Base-by-base conservation (phyloP, 2,888 invertebrate genomes). In the Eubasilissa splendida region DNA sequence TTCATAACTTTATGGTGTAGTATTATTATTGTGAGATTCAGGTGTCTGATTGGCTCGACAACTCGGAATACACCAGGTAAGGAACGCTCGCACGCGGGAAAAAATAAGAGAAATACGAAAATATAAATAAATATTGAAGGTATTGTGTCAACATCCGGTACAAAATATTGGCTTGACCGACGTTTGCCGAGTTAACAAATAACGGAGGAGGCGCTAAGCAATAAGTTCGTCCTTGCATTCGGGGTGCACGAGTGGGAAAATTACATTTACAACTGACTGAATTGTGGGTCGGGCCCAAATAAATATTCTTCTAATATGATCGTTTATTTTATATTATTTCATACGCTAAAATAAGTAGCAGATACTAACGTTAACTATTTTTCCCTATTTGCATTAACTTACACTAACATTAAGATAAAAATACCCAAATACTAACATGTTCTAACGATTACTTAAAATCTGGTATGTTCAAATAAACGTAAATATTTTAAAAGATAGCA, bases 111-210 rank as follows among this genome's bases (percentile, higher is more conserved):
- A 74, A 74, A 59, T 74, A 71, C 12, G 71, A 11, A 54, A 71
- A 56, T 14, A 68, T 56, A 77, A 77, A 68, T 68, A 77, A 56
- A 56, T 58, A 3, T 77, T 50, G 9, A 59, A 31, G 66, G 58
- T 65, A 66, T 68, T 42, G 68, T 77, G 77, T 68, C 68, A 77
- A 77, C 77, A 77, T 77, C 77, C 77, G 77, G 77, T 42, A 60
- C 68, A 66, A 12, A 76, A 65, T 65, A 65, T 76, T 65, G 65
- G 76, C 31, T 76, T 65, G 54, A 58, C 60, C 60, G 11, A 54
- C 52, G 42, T 59, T 68, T 14, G 33, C 56, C 54, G 12, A 11
- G 54, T 52, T 14, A 54, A 71, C 71, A 53, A 22, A 71, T 8
- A 71, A 54, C 11, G 22, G 8, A 71, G 71, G 22, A n/a, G 74